Conservation (phyloP, 2,113 vertebrate species). For the Crotophaga sulcirostris region DNA sequence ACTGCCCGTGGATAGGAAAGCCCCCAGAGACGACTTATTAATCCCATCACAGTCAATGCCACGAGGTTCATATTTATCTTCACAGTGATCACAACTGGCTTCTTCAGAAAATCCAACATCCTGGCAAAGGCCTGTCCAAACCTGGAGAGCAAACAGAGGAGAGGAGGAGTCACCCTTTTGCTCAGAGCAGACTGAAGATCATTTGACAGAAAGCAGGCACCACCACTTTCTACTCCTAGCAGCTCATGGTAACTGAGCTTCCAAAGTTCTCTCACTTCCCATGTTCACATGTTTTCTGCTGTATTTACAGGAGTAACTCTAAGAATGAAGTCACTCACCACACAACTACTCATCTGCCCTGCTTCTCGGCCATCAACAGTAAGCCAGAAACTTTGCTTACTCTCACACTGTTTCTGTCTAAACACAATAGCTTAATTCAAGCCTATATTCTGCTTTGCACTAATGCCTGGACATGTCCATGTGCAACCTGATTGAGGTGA, state of each 20-base stretch:
- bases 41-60: slow-evolving; percentile 72
- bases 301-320: background rate
- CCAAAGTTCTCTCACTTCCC: background rate
- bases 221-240: background rate
- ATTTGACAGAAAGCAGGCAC: background rate
- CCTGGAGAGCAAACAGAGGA: background rate
- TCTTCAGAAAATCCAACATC: slow-evolving; percentile 77
- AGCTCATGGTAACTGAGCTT: background rate
- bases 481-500: too few relatives aligned
- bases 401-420: background rate
- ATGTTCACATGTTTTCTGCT: background rate
- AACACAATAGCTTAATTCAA: background rate
- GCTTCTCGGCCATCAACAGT: background rate
- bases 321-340: background rate
- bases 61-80: slow-evolving; percentile 83
- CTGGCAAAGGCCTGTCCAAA: background rate
- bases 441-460: background rate
- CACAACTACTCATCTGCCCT: background rate
- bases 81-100: slow-evolving; percentile 78
- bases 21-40: slow-evolving; percentile 81
- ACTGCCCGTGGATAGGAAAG: slow-evolving; percentile 86
- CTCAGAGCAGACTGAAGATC: background rate
- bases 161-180: background rate
- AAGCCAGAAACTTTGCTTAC: background rate
- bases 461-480: background rate